These are phyloP conservation scores for Alethe diademata DNA, from an alignment of 2,113 vertebrate species.

Conservation along the genomic window DNA sequence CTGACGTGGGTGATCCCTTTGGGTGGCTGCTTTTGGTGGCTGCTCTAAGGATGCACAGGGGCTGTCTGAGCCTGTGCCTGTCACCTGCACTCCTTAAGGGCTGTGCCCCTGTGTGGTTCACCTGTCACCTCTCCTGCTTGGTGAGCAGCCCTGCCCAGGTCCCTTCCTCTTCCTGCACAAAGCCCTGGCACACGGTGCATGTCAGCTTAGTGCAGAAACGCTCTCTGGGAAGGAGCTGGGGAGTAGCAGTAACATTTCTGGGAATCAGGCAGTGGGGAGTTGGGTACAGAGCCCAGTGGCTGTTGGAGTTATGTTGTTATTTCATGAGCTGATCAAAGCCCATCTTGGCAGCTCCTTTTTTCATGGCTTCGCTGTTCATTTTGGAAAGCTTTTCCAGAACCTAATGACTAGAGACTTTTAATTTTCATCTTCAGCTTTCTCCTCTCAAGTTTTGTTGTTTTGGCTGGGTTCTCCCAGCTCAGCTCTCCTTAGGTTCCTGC, in stretches of 20 bases:
- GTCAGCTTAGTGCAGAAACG: background rate
- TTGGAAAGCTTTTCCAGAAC: background rate
- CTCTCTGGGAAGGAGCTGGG: background rate
- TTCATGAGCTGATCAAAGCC: background rate
- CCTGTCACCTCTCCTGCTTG: background rate
- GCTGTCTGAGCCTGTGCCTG: background rate
- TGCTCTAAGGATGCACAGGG: rapidly evolving
- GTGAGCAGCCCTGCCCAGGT: background rate
- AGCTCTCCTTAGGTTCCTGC: background rate
- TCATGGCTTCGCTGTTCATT: background rate
- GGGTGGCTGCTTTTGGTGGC: background rate
- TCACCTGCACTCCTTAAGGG: background rate
- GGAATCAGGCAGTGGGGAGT: background rate
- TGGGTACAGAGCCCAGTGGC: background rate
- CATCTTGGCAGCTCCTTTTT: background rate
- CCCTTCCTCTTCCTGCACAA: background rate
- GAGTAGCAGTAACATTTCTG: background rate
- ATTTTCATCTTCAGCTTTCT: background rate
- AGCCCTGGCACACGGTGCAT: background rate
- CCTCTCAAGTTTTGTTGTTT: background rate
- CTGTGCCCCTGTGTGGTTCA: background rate
- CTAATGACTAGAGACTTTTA: background rate
- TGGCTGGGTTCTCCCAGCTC: background rate
- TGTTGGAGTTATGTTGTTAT: rapidly evolving
- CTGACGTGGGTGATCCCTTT: background rate